Conservation (phyloP, 2,113 vertebrate species). For the Centropristis striata region DNA sequence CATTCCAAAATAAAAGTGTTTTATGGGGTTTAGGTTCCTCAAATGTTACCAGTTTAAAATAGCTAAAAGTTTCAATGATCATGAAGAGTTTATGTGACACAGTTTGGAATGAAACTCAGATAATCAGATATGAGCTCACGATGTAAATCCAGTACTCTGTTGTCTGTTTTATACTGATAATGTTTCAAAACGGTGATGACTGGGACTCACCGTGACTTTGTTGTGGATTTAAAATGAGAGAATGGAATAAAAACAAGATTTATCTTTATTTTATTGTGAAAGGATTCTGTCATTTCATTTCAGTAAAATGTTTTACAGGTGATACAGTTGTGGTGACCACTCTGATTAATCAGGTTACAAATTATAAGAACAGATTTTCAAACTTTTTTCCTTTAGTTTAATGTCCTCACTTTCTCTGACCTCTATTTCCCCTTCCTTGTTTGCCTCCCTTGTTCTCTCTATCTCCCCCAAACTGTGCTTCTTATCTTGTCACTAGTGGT, state of each 20-base stretch:
- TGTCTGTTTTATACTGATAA: conserved; percentile 69
- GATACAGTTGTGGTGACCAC: neutral
- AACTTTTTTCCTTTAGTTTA: conserved; percentile 10
- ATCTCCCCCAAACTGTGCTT: conserved; percentile 22
- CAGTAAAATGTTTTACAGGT: neutral
- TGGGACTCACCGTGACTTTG: conserved; percentile 53
- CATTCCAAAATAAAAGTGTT: conserved; percentile 20
- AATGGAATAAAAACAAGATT: conserved; percentile 80
- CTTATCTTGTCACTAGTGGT: conserved; percentile 61
- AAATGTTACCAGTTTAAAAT: conserved; percentile 8
- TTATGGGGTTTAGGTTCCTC: neutral
- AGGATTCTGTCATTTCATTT: neutral
- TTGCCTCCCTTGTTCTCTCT: conserved; percentile 1
- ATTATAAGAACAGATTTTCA: neutral
- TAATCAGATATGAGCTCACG: conserved; percentile 43
- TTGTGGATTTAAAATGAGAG: conserved; percentile 58
- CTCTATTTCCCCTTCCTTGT: conserved; percentile 13
- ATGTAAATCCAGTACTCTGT: conserved; percentile 54
- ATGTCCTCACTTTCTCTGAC: neutral
- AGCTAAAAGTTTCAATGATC: neutral
- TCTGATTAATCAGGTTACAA: neutral
- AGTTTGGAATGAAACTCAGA: conserved; percentile 46
- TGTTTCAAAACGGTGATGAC: conserved; percentile 40
- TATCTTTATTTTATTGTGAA: conserved; percentile 44
- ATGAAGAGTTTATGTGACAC: neutral